Evolutionary conservation across 2,888 invertebrate species (phyloP).

Genomic region (Eulithis prunata): DNA sequence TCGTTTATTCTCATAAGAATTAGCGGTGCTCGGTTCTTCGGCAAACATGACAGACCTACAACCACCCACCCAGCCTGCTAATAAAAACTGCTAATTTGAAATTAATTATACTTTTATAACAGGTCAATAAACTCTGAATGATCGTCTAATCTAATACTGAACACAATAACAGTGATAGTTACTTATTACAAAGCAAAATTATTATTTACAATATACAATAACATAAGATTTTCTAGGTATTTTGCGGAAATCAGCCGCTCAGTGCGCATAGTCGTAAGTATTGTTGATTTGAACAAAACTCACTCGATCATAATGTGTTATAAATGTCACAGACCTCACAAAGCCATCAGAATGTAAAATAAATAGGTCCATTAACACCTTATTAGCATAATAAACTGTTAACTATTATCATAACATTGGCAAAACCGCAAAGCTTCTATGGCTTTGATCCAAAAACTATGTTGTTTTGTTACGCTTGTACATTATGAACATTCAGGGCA

Average conservation of each 20-base stretch:
- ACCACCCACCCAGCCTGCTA: background rate
- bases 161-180: too few relatives aligned
- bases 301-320: too few relatives aligned
- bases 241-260: conserved; percentile 3
- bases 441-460: conserved; percentile 23
- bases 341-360: conserved; percentile 19
- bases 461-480: too few relatives aligned
- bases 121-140: background rate
- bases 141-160: too few relatives aligned
- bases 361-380: conserved; percentile 21
- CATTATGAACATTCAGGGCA: too few relatives aligned
- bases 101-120: background rate
- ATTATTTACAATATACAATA: too few relatives aligned
- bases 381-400: conserved; percentile 21
- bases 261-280: too few relatives aligned
- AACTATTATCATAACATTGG: conserved; percentile 28
- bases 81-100: background rate
- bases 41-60: too few relatives aligned
- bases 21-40: too few relatives aligned
- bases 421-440: conserved; percentile 19
- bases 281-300: too few relatives aligned
- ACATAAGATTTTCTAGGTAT: background rate
- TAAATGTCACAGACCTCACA: conserved; percentile 6
- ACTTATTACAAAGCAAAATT: too few relatives aligned
- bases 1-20: too few relatives aligned